Conservation (phyloP, 2,113 vertebrate species). For the Triplophysa siluroides region DNA sequence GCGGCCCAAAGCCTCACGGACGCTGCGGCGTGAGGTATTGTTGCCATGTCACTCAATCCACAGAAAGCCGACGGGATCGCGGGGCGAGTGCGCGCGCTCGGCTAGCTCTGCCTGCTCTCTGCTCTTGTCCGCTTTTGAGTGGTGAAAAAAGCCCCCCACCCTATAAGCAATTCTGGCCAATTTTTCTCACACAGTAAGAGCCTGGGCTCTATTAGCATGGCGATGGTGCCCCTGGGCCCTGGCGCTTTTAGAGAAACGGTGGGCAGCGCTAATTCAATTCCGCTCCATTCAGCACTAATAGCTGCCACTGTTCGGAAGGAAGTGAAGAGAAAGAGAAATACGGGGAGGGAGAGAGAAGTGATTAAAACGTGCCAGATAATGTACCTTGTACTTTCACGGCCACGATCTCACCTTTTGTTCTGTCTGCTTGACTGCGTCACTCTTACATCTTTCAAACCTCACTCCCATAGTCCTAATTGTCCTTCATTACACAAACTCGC, state of each 20-base stretch:
- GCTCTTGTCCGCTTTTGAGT: conserved; percentile 61
- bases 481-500: background rate
- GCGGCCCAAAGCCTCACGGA: conserved; percentile 51
- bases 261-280: conserved; percentile 60
- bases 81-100: conserved; percentile 55
- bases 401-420: conserved; percentile 49
- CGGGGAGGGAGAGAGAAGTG: conserved; percentile 21
- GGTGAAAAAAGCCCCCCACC: conserved; percentile 49
- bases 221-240: conserved; percentile 55
- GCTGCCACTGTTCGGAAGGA: conserved; percentile 45
- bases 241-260: conserved; percentile 60
- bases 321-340: conserved; percentile 27
- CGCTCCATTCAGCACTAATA: conserved; percentile 60
- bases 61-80: conserved; percentile 66
- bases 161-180: conserved; percentile 49
- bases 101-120: conserved; percentile 36
- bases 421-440: conserved; percentile 23
- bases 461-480: background rate
- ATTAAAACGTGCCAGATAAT: conserved; percentile 55
- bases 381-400: conserved; percentile 43
- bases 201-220: conserved; percentile 46
- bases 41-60: conserved; percentile 71
- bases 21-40: conserved; percentile 63
- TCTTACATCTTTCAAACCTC: background rate
- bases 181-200: conserved; percentile 53